Evolutionary conservation across 2,888 invertebrate species (phyloP).

Genomic region (Mayetiola destructor): DNA sequence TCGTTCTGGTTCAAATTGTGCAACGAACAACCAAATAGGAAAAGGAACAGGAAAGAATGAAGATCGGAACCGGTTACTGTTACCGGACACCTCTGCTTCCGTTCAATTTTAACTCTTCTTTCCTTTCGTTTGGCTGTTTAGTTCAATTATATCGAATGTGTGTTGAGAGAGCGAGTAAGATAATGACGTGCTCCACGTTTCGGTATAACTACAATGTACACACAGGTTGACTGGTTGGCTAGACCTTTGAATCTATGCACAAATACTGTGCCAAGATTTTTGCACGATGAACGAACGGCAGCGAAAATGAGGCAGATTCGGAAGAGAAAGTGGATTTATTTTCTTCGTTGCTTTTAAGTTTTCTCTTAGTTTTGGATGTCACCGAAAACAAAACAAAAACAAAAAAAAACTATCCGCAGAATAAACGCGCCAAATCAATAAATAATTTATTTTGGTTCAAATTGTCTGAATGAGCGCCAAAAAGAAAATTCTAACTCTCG

Average conservation of each 20-base stretch:
- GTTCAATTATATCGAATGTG: neutral
- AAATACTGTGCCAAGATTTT: neutral
- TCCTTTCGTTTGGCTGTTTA: constrained; percentile 6
- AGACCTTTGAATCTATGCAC: constrained; percentile 4
- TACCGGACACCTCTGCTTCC: constrained; percentile 39
- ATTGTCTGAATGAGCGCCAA: no score
- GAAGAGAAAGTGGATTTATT: no score
- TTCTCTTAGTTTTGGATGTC: no score
- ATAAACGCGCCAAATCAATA: no score
- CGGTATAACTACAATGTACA: neutral
- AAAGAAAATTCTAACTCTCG: no score
- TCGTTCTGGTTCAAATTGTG: constrained; percentile 4
- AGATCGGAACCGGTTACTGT: constrained; percentile 39
- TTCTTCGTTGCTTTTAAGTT: no score
- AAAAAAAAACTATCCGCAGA: no score
- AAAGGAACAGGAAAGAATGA: constrained; percentile 37
- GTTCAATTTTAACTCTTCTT: constrained; percentile 23
- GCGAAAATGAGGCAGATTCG: no score
- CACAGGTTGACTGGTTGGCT: neutral
- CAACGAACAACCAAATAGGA: constrained; percentile 30
- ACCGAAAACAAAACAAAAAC: no score
- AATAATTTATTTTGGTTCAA: no score
- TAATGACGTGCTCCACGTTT: neutral
- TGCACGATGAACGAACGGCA: no score
- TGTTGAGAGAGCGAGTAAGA: neutral